These are phyloP conservation scores for Nephrotoma guestfalica DNA, from an alignment of 2,888 invertebrate genomes.

Conservation along the genomic window DNA sequence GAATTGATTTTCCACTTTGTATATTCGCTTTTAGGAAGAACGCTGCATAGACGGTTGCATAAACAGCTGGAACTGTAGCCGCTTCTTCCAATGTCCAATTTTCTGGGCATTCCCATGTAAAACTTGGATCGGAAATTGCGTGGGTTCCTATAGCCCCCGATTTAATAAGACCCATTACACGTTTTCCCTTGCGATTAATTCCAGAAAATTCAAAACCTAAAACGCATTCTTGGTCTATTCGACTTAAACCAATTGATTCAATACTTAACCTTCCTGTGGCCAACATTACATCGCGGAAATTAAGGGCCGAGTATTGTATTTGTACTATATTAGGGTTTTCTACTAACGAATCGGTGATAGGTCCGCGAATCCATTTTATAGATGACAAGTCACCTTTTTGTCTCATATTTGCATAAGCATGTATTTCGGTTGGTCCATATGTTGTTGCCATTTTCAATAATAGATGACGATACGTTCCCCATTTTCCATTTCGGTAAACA, in stretches of 20 bases:
- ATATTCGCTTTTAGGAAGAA: slow-evolving; percentile 27
- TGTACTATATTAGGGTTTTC: slow-evolving; percentile 38
- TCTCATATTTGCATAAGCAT: slow-evolving; percentile 62
- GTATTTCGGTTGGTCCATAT: slow-evolving; percentile 35
- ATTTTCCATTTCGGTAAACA: slow-evolving; percentile 43
- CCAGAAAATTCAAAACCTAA: slow-evolving; percentile 58
- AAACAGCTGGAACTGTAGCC: slow-evolving; percentile 64
- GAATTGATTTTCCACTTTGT: slow-evolving; percentile 27
- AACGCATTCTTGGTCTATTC: slow-evolving; percentile 48
- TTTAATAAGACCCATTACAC: slow-evolving; percentile 47
- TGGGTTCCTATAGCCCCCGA: slow-evolving; percentile 39
- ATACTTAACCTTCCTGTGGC: slow-evolving; percentile 79
- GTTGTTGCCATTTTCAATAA: slow-evolving; percentile 38
- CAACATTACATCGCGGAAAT: slow-evolving; percentile 88
- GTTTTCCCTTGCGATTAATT: slow-evolving; percentile 38
- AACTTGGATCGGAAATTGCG: slow-evolving; percentile 30
- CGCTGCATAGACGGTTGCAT: slow-evolving; percentile 47
- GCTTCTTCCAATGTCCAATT: slow-evolving; percentile 60
- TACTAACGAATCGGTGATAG: slow-evolving; percentile 49
- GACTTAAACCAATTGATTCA: slow-evolving; percentile 57
- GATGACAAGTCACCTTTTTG: slow-evolving; percentile 78
- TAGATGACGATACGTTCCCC: slow-evolving; percentile 78
- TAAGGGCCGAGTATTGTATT: slow-evolving; percentile 65
- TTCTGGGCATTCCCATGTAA: slow-evolving; percentile 51
- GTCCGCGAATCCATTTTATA: slow-evolving; percentile 65